These are phyloP conservation scores for Lasioglossum villosulum DNA, from an alignment of 2,888 invertebrate genomes.

Conservation along the genomic window DNA sequence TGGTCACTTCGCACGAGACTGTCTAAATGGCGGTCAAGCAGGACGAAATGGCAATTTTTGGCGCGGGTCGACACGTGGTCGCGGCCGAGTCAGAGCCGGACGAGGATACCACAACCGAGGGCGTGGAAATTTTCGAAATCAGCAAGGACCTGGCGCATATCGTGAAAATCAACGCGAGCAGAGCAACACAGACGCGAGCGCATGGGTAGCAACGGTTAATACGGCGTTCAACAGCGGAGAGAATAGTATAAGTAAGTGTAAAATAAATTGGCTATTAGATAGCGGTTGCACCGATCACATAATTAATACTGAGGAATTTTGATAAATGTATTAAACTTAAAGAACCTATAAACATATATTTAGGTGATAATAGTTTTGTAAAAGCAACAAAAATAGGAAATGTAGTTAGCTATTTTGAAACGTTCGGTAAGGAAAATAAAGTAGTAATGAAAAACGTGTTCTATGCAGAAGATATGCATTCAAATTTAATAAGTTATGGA, in stretches of 20 bases:
- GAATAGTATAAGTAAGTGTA: background rate
- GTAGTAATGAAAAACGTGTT: no score
- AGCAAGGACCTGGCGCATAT: background rate
- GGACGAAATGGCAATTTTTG: background rate
- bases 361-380: slow-evolving; percentile 33
- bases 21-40: no score
- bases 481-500: no score
- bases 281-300: slow-evolving; percentile 50
- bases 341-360: slow-evolving; percentile 33
- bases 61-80: slow-evolving; percentile 22
- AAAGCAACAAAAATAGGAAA: slow-evolving; percentile 46
- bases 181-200: no score
- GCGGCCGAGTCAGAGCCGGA: background rate
- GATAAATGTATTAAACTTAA: slow-evolving; percentile 16
- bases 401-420: slow-evolving; percentile 21
- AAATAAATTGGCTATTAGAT: slow-evolving; percentile 46
- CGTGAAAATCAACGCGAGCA: background rate
- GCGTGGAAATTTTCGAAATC: slow-evolving; percentile 3
- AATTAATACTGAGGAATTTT: slow-evolving; percentile 24
- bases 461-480: no score
- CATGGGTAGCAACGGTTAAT: no score
- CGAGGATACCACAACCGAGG: background rate
- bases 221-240: no score
- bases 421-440: no score
- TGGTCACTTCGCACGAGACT: no score